phyloP scores from a whole-genome alignment of 2,888 invertebrate genomes.

The Amblyjoppa proteus region DNA sequence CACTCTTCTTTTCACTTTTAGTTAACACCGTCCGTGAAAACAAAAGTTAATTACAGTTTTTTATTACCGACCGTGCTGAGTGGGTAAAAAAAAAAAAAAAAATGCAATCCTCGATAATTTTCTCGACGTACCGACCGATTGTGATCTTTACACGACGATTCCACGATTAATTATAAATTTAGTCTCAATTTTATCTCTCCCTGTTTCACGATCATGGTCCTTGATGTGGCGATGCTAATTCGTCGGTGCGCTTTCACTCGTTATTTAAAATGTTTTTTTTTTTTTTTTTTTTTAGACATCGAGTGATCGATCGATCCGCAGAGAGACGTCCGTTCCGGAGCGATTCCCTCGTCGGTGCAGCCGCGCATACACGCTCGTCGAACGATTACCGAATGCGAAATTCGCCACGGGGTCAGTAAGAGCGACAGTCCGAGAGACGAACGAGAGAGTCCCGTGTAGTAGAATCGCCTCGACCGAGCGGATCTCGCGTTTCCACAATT shows the following conservation, averaged over 20 bases:
- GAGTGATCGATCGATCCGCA: constrained; percentile 2
- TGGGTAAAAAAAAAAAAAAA: too few species aligned
- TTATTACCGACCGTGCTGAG: too few species aligned
- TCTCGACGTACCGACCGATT: too few species aligned
- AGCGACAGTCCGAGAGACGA: not conserved
- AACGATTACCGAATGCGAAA: constrained; percentile 39
- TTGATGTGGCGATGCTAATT: not conserved
- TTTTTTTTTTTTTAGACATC: not conserved
- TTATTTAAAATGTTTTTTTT: not conserved
- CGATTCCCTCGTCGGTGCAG: constrained; percentile 44
- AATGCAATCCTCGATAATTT: too few species aligned
- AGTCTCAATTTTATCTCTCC: not conserved
- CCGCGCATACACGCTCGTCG: constrained; percentile 38
- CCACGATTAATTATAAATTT: not conserved
- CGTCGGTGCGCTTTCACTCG: not conserved
- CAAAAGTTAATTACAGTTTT: too few species aligned
- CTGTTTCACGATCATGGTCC: not conserved
- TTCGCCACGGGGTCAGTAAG: constrained; percentile 32
- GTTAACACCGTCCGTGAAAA: too few species aligned
- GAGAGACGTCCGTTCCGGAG: not conserved
- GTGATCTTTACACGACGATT: too few species aligned
- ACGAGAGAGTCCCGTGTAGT: not conserved
- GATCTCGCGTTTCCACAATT: constrained; percentile 38
- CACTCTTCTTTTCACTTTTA: too few species aligned
- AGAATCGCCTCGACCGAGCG: not conserved